phyloP scores from a whole-genome alignment of 2,797 vertebrate species.

The Catostomus latipinnis region DNA sequence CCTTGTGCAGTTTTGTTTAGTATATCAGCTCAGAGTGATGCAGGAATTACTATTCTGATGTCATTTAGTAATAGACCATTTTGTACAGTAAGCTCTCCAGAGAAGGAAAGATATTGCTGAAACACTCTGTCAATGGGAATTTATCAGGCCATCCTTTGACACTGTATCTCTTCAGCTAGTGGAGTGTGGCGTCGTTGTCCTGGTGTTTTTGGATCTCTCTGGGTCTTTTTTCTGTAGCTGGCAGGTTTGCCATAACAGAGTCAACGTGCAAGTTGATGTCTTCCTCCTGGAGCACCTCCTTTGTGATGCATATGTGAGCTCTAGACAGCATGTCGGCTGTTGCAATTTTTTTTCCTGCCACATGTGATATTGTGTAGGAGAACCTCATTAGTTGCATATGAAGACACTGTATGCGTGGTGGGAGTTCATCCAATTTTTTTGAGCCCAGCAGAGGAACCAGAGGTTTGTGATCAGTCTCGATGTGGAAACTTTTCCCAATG shows the following conservation, averaged over 20 bases:
- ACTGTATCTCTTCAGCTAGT: not conserved
- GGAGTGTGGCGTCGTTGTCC: not conserved
- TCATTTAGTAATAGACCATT: not conserved
- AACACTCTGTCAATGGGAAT: not conserved
- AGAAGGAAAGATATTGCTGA: constrained; percentile 4
- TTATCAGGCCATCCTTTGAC: constrained; percentile 19
- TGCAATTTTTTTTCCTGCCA: not conserved
- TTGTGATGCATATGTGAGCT: not conserved
- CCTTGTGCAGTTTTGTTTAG: not conserved
- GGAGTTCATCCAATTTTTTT: constrained; percentile 9
- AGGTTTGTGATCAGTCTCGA: not conserved
- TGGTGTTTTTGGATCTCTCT: not conserved
- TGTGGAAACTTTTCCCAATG: too few species aligned
- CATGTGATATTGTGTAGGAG: constrained; percentile 4
- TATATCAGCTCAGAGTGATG: constrained; percentile 34
- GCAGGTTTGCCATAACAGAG: not conserved
- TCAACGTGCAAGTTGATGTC: not conserved
- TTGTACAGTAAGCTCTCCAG: constrained; percentile 3
- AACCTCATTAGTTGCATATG: constrained; percentile 1
- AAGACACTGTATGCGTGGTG: constrained; percentile 4
- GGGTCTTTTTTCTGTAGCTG: not conserved
- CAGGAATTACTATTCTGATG: constrained; percentile 34
- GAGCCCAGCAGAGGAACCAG: constrained; percentile 4
- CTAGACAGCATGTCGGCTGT: constrained; percentile 5
- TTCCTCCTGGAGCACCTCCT: not conserved